These are phyloP conservation scores for Bombus fervidus DNA, from an alignment of 1,140 invertebrate genomes.

Conservation along the genomic window DNA sequence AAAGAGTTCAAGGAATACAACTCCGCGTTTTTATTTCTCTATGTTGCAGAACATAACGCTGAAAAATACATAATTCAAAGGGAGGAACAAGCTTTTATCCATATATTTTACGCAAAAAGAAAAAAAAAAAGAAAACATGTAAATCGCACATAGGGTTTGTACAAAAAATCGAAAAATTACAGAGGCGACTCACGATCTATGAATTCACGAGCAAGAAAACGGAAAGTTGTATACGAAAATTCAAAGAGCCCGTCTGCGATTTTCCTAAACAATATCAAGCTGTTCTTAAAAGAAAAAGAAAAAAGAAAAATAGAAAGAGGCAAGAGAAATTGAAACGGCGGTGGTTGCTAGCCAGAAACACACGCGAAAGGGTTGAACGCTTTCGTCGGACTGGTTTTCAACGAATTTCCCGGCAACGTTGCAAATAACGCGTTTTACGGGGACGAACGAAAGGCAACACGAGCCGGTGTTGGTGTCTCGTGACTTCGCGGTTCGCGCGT, in stretches of 20 bases:
- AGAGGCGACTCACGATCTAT: too few species aligned
- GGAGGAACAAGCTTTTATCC: too few species aligned
- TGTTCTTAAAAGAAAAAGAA: neutral
- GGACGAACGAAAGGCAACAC: slow-evolving; percentile 14
- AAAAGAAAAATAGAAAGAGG: neutral
- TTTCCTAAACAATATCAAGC: neutral
- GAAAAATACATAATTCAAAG: neutral
- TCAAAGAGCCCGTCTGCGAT: neutral
- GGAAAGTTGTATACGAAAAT: neutral
- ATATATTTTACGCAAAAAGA: too few species aligned
- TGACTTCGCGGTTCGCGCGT: slow-evolving; percentile 17
- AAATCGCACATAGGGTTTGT: too few species aligned
- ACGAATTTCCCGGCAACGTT: slow-evolving; percentile 15
- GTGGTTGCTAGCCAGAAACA: neutral
- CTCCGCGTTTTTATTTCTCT: neutral
- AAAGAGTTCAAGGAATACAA: too few species aligned
- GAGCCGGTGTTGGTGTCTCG: slow-evolving; percentile 13
- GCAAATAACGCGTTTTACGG: slow-evolving; percentile 17
- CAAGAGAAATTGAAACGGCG: neutral
- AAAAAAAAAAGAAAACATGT: too few species aligned
- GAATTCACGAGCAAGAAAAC: neutral
- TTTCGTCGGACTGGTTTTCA: neutral
- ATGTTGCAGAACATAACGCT: neutral
- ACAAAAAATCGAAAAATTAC: too few species aligned
- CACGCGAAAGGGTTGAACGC: neutral